A percentile compares a stretch with the other conserved stretches of the same genome.
Evolutionary conservation across 2,113 vertebrate genomes (phyloP).

Genomic region (Crotalus viridis): DNA sequence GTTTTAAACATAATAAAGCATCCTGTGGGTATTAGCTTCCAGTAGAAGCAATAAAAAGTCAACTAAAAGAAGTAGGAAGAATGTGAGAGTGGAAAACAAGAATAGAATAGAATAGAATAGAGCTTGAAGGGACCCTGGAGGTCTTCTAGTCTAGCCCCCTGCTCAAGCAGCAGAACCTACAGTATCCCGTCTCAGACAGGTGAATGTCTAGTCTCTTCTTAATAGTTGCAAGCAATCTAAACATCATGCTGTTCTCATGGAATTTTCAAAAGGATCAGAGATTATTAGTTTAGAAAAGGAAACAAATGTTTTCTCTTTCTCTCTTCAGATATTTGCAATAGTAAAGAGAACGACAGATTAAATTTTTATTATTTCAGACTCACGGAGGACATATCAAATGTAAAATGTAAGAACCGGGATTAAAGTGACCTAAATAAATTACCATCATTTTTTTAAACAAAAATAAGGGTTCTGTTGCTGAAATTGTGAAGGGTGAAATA

Average conservation of each 20-base stretch:
- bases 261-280: slow-evolving; percentile 1
- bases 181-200: too few species aligned
- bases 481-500: neutral
- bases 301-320: neutral
- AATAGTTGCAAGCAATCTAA: neutral
- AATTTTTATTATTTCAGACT: neutral
- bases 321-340: neutral
- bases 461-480: neutral
- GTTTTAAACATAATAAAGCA: neutral
- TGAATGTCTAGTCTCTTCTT: too few species aligned
- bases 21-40: neutral
- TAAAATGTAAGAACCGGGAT: neutral
- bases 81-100: neutral
- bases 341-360: neutral
- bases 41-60: neutral
- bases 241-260: neutral
- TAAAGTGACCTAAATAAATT: neutral
- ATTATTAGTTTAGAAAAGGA: neutral
- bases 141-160: too few species aligned
- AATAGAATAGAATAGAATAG: too few species aligned
- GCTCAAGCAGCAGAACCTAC: too few species aligned
- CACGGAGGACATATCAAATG: too few species aligned
- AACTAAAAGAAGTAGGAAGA: neutral
- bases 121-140: too few species aligned
- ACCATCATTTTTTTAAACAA: neutral